Conservation (phyloP, 2,888 invertebrate species). For the Drosophila pegasa region DNA sequence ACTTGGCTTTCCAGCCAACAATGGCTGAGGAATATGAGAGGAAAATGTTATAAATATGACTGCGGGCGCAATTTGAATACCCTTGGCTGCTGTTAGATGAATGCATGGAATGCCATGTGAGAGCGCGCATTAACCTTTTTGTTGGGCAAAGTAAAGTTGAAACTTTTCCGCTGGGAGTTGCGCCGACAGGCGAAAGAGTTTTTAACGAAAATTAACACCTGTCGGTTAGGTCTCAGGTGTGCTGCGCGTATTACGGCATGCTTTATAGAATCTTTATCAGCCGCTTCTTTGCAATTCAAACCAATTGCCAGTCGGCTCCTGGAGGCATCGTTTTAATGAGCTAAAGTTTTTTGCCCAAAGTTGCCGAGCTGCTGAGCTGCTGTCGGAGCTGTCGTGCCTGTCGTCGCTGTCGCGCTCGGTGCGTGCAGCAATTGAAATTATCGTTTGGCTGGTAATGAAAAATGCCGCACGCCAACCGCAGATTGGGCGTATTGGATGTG, state of each 20-base stretch:
- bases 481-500: neutral
- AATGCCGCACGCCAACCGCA: slow-evolving; percentile 17
- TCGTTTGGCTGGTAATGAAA: slow-evolving; percentile 43
- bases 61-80: neutral
- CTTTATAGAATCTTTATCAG: slow-evolving; percentile 14
- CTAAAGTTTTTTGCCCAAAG: slow-evolving; percentile 43
- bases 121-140: slow-evolving; percentile 4
- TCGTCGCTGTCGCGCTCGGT: slow-evolving; percentile 3
- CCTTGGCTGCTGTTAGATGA: neutral
- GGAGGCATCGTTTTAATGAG: slow-evolving; percentile 51
- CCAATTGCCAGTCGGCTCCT: slow-evolving; percentile 16
- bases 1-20: neutral
- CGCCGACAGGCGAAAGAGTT: slow-evolving; percentile 10
- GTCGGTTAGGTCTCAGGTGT: slow-evolving; percentile 23
- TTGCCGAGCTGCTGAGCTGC: slow-evolving; percentile 3
- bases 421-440: slow-evolving; percentile 50
- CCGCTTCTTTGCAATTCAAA: slow-evolving; percentile 12
- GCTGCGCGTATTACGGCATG: slow-evolving; percentile 3
- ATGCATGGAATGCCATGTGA: slow-evolving; percentile 4
- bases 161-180: slow-evolving; percentile 1
- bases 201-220: slow-evolving; percentile 13
- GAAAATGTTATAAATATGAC: slow-evolving; percentile 5
- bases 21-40: neutral
- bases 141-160: neutral
- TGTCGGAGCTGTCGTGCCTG: neutral